phyloP scores from a whole-genome alignment of 2,113 vertebrate genomes.

The Peromyscus polionotus region DNA sequence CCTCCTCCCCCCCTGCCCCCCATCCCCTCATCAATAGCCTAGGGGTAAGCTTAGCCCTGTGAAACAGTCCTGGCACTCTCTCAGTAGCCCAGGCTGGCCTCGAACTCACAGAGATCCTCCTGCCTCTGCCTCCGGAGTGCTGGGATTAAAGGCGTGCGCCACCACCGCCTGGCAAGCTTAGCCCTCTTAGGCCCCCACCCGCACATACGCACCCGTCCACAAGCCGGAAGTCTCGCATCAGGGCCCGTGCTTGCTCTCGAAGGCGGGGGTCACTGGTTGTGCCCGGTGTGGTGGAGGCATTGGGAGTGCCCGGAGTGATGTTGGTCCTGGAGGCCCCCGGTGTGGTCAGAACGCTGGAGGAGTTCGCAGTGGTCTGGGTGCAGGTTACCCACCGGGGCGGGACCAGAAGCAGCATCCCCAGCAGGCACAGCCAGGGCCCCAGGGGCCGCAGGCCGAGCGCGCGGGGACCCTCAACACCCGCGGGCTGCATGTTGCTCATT shows the following conservation, averaged over 20 bases:
- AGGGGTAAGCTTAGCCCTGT: no score
- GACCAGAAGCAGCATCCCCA: background rate
- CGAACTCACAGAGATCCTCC: no score
- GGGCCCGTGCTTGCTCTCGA: slow-evolving; percentile 45
- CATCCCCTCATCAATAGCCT: background rate
- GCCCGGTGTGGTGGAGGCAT: background rate
- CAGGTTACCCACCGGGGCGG: background rate
- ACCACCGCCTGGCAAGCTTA: no score
- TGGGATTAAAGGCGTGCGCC: no score
- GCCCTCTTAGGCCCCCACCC: accelerated
- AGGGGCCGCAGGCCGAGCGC: background rate
- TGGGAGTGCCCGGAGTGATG: background rate
- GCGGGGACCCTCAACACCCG: background rate
- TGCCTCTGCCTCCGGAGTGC: no score
- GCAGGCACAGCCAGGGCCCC: background rate
- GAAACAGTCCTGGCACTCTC: no score
- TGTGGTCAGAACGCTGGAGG: background rate
- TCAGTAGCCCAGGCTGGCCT: no score
- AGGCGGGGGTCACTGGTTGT: slow-evolving; percentile 26
- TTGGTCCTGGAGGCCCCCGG: background rate
- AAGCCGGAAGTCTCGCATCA: slow-evolving; percentile 68
- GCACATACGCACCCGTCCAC: slow-evolving; percentile 72
- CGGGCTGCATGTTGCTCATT: slow-evolving; percentile 28
- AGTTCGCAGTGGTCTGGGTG: background rate
- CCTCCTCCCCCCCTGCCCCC: no score